A percentile compares a stretch with the other conserved stretches of the same genome.
Conservation (phyloP, 1,140 invertebrate species). For the Triops cancriformis region DNA sequence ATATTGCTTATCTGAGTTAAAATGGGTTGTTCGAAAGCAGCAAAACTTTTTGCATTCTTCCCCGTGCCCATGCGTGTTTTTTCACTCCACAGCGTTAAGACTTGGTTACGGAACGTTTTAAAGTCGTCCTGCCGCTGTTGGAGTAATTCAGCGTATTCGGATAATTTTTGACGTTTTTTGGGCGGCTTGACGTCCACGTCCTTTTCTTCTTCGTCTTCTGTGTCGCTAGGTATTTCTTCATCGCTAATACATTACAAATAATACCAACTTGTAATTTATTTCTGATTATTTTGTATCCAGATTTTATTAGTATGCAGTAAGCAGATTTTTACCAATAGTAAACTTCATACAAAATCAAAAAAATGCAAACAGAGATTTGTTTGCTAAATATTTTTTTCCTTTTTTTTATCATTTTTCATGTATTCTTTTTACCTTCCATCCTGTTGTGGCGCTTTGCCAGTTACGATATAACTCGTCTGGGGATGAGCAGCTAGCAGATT, state of each 20-base stretch:
- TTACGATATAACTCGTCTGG: slow-evolving; percentile 24
- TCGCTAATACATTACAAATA: slow-evolving; percentile 44
- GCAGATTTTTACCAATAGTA: background rate
- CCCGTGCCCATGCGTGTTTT: slow-evolving; percentile 70
- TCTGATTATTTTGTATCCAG: too few relatives aligned
- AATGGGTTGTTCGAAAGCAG: slow-evolving; percentile 60
- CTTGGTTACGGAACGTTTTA: slow-evolving; percentile 59
- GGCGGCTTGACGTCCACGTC: slow-evolving; percentile 39
- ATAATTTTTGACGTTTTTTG: slow-evolving; percentile 52
- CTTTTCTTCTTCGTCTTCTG: slow-evolving; percentile 36
- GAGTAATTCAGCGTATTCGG: slow-evolving; percentile 54
- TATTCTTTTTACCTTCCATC: slow-evolving; percentile 38
- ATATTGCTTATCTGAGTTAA: slow-evolving; percentile 81
- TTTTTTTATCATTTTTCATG: slow-evolving; percentile 40
- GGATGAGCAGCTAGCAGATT: slow-evolving; percentile 22
- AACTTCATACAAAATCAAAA: too few relatives aligned
- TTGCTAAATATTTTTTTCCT: too few relatives aligned
- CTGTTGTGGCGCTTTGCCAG: slow-evolving; percentile 24
- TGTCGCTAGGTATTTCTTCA: slow-evolving; percentile 52
- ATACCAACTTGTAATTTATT: too few relatives aligned
- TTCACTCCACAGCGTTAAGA: slow-evolving; percentile 86
- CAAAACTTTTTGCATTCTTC: slow-evolving; percentile 47
- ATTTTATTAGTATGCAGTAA: background rate
- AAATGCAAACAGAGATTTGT: too few relatives aligned
- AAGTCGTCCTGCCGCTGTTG: slow-evolving; percentile 54